Percentiles rank a stretch among this genome's conserved stretches.
These are phyloP conservation scores for Abrostola triplasia DNA, from an alignment of 2,888 invertebrate genomes.

Conservation along the genomic window DNA sequence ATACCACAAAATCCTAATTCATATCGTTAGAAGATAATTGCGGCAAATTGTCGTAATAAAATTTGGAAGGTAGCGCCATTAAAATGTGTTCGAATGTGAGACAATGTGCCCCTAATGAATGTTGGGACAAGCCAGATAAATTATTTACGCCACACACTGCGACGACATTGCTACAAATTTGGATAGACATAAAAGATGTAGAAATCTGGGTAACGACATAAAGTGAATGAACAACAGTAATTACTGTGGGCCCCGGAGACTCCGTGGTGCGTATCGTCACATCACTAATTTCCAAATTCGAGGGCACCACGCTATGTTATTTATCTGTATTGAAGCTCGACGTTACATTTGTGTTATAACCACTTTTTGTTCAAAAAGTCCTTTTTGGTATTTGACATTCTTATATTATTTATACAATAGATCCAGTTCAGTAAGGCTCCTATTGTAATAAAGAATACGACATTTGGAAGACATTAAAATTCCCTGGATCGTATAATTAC, in stretches of 20 bases:
- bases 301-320: conserved; percentile 60
- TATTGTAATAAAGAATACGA: conserved; percentile 86
- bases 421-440: conserved; percentile 80
- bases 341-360: conserved; percentile 51
- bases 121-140: conserved; percentile 76
- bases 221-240: conserved; percentile 86
- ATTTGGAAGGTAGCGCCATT: conserved; percentile 78
- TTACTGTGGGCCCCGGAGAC: conserved; percentile 76
- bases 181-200: conserved; percentile 80
- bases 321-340: conserved; percentile 55
- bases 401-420: conserved; percentile 75
- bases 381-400: conserved; percentile 44
- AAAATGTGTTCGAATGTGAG: conserved; percentile 75
- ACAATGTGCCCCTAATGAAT: conserved; percentile 83
- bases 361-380: conserved; percentile 36
- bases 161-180: conserved; percentile 74
- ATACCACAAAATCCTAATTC: conserved; percentile 61
- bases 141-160: conserved; percentile 85
- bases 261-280: conserved; percentile 83
- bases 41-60: conserved; percentile 76
- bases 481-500: conserved; percentile 87
- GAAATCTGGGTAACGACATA: conserved; percentile 83
- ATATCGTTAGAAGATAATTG: conserved; percentile 69
- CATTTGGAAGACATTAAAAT: conserved; percentile 86
- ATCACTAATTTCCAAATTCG: conserved; percentile 77